Evolutionary conservation across 2,113 vertebrate genomes (phyloP), one percentile per base, ranked within the genome.

Genomic region (Alligator mississippiensis): DNA sequence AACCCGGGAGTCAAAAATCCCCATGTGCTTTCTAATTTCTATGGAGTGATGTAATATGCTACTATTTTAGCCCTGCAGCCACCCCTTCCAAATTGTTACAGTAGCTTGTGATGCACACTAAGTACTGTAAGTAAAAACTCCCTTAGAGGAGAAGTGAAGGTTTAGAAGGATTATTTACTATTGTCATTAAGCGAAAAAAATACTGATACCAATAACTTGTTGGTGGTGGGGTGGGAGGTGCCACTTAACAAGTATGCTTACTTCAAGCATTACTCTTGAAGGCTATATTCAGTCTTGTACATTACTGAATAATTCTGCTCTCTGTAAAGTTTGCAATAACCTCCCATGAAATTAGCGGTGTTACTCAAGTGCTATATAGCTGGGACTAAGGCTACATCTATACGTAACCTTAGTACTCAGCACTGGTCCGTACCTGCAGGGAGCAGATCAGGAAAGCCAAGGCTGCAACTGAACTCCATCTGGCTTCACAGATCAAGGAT

Each of bases 111-210:
- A 88, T 92, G 92, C 93, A 61, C 64, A 12, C 63, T 64, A 85
- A 89, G 27, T 90, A 78, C 72, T 90, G 76, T 90, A 85, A 93
- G 92, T 88, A 77, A 64, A 82, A 89, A 64, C 83, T 94, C 77
- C 60, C 63, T 92, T 87, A 92, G 70, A 94, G 75, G 78, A 89
- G 89, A 76, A 82, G 58, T 88, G 90, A 95, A 85, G 92, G 93
- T 90, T 0, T 0, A 85, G 74, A 25, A 87, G 55, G 75, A 94
- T 92, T 95, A 93, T 90, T 82, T 77, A 75, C 94, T 89, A 55
- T 87, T 95, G 38, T 77, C 0, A 0, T 88, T 91, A 81, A 68
- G 87, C 24, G 47, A 47, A 47, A 47, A 74, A 94, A 96, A 93
- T 93, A 63, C 70, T 92, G 85, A 83, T 77, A 95, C 79, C 25